Base-by-base conservation (phyloP, 2,888 invertebrate genomes). In the Patella pellucida region DNA sequence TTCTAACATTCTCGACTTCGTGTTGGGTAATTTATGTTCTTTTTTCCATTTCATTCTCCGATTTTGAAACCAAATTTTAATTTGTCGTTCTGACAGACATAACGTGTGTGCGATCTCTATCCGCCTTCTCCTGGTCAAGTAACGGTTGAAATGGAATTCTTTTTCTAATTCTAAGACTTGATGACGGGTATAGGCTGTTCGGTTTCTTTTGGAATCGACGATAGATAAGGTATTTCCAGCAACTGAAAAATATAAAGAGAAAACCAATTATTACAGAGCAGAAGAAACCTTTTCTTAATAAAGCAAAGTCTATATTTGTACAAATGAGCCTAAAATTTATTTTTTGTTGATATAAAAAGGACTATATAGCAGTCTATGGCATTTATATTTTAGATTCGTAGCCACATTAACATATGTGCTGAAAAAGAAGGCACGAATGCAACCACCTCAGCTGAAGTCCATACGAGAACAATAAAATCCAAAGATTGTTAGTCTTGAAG, bases 81-180 rank as follows among this genome's bases (percentile, higher is more conserved):
- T 98, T 93, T 98, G 98, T 90, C 98, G 93, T 92, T 98, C 98
- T 85, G 97, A 97, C 91, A 98, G 94, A 92, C 97, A 97, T 86
- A 98, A 94, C 88, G 97, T 96, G 92, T 97, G 97, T 85, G 98
- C 97, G 90, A 98, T 97, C 93, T 98, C 98, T 92, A 98, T 98
- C 91, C 98, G 94, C 93, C 98, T 94, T 93, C 97, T 94, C 92
- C 98, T 94, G 91, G 97, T 97, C 93, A 98, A 94, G 94, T 98
- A 98, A 92, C 97, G 95, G 93, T 98, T 98, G 94, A 97, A 98
- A 93, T 98, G 97, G 93, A 98, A 98, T 93, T 98, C 97, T 92
- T 98, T 98, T 92, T 98, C 97, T 92, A 97, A 93, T 93, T 98
- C 98, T 91, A 98, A 94, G 77, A 97, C 97, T 93, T 98, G 98